phyloP scores from a whole-genome alignment of 2,888 invertebrate species.

The Ecliptopera silaceata region DNA sequence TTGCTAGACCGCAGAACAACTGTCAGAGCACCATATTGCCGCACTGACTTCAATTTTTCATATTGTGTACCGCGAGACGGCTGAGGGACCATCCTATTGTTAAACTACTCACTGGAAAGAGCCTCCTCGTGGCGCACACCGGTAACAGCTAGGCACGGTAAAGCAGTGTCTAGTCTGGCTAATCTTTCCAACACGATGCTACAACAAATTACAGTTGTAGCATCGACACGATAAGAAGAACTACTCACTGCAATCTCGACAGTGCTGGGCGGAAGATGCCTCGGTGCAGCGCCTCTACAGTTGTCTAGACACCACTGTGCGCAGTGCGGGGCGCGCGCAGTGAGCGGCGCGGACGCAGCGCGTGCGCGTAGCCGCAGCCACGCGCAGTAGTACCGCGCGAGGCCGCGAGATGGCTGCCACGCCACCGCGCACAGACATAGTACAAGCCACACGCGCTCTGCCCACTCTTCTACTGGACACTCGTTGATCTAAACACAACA shows the following conservation, averaged over 20 bases:
- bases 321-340: constrained; percentile 85
- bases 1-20: too few relatives aligned
- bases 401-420: constrained; percentile 93
- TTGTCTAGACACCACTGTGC: constrained; percentile 97
- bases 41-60: too few relatives aligned
- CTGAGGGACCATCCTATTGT: too few relatives aligned
- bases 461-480: constrained; percentile 92
- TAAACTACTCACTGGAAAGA: too few relatives aligned
- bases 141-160: too few relatives aligned
- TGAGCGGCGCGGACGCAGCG: constrained; percentile 41
- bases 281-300: constrained; percentile 92
- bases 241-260: constrained; percentile 94
- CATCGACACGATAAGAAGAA: too few relatives aligned
- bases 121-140: too few relatives aligned
- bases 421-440: constrained; percentile 95
- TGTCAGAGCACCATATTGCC: too few relatives aligned
- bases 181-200: too few relatives aligned
- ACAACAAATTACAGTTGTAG: too few relatives aligned
- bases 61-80: too few relatives aligned
- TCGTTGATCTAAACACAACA: constrained; percentile 84
- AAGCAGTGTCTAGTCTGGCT: too few relatives aligned
- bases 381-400: constrained; percentile 89
- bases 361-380: constrained; percentile 70
- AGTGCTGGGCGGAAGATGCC: constrained; percentile 94
- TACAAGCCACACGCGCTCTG: constrained; percentile 93